Evolutionary conservation across 2,888 invertebrate genomes (phyloP).

Genomic region (Scrobipalpa atriplicella): DNA sequence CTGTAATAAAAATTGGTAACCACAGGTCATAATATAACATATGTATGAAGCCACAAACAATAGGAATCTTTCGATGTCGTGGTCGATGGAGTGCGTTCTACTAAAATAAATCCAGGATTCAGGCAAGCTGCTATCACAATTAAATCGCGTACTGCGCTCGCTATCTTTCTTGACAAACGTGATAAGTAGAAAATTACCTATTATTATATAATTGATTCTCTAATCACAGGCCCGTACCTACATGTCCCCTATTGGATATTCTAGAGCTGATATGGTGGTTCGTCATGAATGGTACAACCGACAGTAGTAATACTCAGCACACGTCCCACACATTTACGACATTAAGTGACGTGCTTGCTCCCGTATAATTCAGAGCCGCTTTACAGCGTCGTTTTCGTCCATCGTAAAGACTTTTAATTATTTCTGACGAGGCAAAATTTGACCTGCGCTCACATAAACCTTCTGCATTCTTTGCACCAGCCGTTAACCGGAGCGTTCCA

Average conservation of each 20-base stretch:
- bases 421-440: constrained; percentile 69
- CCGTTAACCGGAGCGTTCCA: constrained; percentile 8
- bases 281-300: not conserved
- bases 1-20: constrained; percentile 16
- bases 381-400: constrained; percentile 24
- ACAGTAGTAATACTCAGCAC: constrained; percentile 31
- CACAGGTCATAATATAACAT: not conserved
- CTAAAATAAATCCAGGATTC: no score
- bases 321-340: constrained; percentile 57
- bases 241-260: not conserved
- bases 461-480: constrained; percentile 58
- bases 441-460: constrained; percentile 72
- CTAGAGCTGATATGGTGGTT: not conserved
- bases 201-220: no score
- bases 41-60: constrained; percentile 1
- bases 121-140: no score
- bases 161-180: no score
- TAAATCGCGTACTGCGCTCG: no score
- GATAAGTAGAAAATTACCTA: no score
- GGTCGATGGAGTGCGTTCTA: no score
- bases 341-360: constrained; percentile 57
- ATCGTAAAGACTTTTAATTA: constrained; percentile 81
- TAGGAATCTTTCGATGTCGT: not conserved
- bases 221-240: no score
- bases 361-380: constrained; percentile 32